A percentile compares a stretch with the other conserved stretches of the same genome.
These are phyloP conservation scores for Encarsia formosa DNA, from an alignment of 2,888 invertebrate species.

Conservation along the genomic window DNA sequence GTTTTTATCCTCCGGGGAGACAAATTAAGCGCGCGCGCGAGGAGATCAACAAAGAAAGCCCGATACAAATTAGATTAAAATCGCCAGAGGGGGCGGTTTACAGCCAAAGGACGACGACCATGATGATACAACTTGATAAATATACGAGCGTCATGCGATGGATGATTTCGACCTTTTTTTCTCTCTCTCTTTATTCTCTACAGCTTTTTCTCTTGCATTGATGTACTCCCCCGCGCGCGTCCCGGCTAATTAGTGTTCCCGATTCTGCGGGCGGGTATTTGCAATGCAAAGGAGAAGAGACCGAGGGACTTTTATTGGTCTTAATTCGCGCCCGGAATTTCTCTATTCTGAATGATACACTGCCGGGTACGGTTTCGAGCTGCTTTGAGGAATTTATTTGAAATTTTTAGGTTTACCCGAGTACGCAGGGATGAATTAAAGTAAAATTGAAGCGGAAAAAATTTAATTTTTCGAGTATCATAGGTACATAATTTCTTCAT, in stretches of 20 bases:
- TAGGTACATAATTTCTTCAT: no score
- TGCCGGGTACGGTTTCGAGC: no score
- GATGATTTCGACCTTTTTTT: constrained; percentile 30
- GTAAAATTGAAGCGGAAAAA: no score
- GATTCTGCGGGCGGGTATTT: constrained; percentile 1
- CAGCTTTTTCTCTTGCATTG: no score
- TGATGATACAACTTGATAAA: constrained; percentile 50
- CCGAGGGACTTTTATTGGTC: constrained; percentile 18
- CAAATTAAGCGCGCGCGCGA: constrained; percentile 19
- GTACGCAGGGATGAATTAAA: no score
- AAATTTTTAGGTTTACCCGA: no score
- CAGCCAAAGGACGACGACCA: not conserved
- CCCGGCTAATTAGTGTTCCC: not conserved
- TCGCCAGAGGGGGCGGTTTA: constrained; percentile 50
- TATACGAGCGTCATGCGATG: constrained; percentile 50
- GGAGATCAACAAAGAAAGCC: constrained; percentile 45
- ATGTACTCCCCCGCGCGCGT: not conserved
- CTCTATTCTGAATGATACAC: not conserved
- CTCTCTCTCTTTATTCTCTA: no score
- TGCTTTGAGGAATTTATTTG: no score
- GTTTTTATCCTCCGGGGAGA: no score
- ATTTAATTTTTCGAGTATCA: no score
- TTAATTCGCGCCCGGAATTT: constrained; percentile 23
- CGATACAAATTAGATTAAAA: constrained; percentile 52
- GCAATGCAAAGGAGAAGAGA: constrained; percentile 11